These are phyloP conservation scores for Spisula subtruncata DNA, from an alignment of 2,888 invertebrate genomes.

Conservation along the genomic window DNA sequence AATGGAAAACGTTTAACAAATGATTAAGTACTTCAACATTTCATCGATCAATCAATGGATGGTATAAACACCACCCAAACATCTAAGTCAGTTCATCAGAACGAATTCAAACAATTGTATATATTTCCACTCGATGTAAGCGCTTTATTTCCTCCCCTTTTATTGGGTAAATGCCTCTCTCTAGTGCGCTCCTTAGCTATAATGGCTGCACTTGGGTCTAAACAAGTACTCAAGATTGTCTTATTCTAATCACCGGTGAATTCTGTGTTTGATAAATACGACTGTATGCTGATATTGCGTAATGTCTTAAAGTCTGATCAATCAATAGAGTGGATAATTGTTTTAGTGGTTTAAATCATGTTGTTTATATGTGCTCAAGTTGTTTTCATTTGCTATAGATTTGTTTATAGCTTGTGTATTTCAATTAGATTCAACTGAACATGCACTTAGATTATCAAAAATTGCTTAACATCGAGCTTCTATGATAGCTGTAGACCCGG, in stretches of 20 bases:
- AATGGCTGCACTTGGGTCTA: conserved; percentile 49
- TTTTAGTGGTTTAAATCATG: conserved; percentile 63
- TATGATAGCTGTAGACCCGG: not conserved
- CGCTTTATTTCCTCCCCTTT: conserved; percentile 42
- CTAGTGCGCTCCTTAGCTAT: conserved; percentile 45
- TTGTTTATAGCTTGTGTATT: conserved; percentile 42
- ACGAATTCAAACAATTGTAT: conserved; percentile 51
- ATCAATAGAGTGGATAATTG: conserved; percentile 61
- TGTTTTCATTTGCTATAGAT: conserved; percentile 48
- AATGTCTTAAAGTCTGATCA: conserved; percentile 63
- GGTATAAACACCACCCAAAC: conserved; percentile 44
- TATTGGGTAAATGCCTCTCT: conserved; percentile 30
- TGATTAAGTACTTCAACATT: conserved; percentile 35
- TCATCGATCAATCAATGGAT: conserved; percentile 39
- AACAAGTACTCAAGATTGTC: conserved; percentile 57
- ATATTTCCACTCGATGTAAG: conserved; percentile 41
- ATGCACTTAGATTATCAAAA: not conserved
- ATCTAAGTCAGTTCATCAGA: conserved; percentile 39
- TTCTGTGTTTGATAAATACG: conserved; percentile 61
- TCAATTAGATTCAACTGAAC: conserved; percentile 31
- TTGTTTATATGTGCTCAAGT: conserved; percentile 60
- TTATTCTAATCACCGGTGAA: conserved; percentile 51
- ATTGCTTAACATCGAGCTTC: not conserved
- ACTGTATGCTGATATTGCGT: conserved; percentile 66
- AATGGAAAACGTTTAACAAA: conserved; percentile 41